Evolutionary conservation across 2,797 vertebrate genomes (phyloP).

Genomic region (Lacerta agilis): DNA sequence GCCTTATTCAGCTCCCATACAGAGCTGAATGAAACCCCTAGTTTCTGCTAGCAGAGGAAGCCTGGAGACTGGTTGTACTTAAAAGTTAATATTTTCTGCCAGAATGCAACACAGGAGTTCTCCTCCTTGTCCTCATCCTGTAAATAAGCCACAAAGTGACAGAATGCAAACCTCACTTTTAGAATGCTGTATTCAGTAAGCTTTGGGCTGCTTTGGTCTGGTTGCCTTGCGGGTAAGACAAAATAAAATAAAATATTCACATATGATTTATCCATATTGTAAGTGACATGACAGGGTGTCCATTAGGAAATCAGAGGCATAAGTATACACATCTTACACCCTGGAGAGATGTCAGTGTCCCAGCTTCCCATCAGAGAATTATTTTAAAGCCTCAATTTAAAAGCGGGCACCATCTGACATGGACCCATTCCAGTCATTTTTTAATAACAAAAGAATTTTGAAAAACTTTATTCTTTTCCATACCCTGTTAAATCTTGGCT

Average conservation of each 20-base stretch:
- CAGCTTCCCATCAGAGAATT: neutral
- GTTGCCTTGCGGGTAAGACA: neutral
- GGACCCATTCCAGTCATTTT: no score
- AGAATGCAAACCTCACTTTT: neutral
- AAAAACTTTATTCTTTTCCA: no score
- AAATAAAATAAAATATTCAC: neutral
- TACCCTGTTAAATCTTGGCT: no score
- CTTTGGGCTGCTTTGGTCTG: neutral
- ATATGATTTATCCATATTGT: neutral
- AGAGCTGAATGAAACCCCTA: no score
- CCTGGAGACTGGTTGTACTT: neutral
- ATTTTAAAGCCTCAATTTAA: neutral
- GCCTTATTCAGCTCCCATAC: no score
- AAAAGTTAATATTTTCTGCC: neutral
- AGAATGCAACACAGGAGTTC: neutral
- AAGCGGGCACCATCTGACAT: no score
- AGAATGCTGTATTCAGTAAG: neutral
- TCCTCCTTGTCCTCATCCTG: neutral
- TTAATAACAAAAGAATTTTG: no score
- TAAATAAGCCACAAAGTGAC: neutral
- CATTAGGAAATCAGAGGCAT: neutral
- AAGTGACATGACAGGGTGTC: no score
- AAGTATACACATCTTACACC: neutral
- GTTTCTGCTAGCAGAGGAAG: no score
- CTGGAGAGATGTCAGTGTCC: neutral